Conservation (phyloP, 1,140 invertebrate genomes). For the Drosophila leontia region DNA sequence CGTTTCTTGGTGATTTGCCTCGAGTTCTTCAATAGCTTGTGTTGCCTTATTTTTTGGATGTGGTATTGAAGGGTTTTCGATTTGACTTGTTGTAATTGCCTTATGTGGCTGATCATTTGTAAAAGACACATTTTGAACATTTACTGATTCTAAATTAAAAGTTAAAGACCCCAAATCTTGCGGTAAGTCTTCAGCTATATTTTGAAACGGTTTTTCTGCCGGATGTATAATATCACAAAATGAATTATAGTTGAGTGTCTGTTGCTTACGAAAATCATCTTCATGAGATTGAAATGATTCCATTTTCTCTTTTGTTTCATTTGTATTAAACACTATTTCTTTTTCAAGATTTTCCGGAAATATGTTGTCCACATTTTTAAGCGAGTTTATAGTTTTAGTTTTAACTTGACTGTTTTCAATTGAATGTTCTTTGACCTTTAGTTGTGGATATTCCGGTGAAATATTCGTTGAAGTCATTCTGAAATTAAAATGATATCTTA, state of each 20-base stretch:
- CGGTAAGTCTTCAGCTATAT: neutral
- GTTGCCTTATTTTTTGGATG: conserved; percentile 20
- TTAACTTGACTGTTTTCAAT: conserved; percentile 2
- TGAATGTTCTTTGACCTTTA: neutral
- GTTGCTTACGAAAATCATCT: conserved; percentile 39
- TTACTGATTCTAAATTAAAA: conserved; percentile 19
- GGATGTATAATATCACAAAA: conserved; percentile 10
- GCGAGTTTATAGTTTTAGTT: neutral
- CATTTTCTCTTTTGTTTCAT: neutral
- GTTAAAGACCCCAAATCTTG: neutral
- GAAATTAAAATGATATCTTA: neutral
- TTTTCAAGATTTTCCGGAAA: neutral
- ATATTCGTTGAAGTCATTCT: conserved; percentile 1
- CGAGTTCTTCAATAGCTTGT: neutral
- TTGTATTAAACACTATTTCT: neutral
- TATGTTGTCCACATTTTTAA: neutral
- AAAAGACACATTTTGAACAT: conserved; percentile 61
- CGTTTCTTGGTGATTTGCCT: conserved; percentile 15
- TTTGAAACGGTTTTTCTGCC: conserved; percentile 1
- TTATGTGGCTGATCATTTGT: conserved; percentile 75
- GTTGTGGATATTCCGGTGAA: neutral
- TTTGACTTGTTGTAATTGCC: conserved; percentile 57
- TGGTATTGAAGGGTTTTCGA: conserved; percentile 25
- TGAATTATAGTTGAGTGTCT: conserved; percentile 1
- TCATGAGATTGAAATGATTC: conserved; percentile 14